These are phyloP conservation scores for Pachyrhynchus sulphureomaculatus DNA, from an alignment of 1,140 invertebrate genomes.

Conservation along the genomic window DNA sequence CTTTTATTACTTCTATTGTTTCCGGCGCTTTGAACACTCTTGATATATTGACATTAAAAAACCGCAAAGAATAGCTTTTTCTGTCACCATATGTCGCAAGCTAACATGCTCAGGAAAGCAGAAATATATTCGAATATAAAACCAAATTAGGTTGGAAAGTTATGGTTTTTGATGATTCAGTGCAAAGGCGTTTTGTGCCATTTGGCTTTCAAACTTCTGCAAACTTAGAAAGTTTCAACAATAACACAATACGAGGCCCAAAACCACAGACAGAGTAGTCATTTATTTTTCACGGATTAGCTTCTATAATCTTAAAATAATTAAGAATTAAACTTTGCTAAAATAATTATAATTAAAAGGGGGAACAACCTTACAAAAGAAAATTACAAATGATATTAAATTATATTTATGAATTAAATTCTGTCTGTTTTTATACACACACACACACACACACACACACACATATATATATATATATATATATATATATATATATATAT, in stretches of 20 bases:
- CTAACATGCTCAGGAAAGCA: slow-evolving; percentile 20
- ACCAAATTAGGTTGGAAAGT: slow-evolving; percentile 29
- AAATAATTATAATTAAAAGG: no score
- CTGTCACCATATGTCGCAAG: slow-evolving; percentile 21
- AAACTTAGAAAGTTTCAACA: slow-evolving; percentile 24
- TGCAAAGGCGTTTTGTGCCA: slow-evolving; percentile 22
- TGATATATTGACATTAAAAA: slow-evolving; percentile 17
- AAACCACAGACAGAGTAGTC: slow-evolving; percentile 3
- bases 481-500: no score
- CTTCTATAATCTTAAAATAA: slow-evolving; percentile 10
- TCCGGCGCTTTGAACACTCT: background rate
- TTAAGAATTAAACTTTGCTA: slow-evolving; percentile 16
- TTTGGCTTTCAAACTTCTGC: slow-evolving; percentile 21
- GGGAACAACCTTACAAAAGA: no score
- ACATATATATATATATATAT: no score
- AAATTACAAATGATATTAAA: no score
- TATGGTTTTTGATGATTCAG: slow-evolving; percentile 30
- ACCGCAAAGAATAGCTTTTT: slow-evolving; percentile 16
- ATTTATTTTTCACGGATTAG: slow-evolving; percentile 12
- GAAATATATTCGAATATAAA: slow-evolving; percentile 27
- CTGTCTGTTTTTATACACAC: no score
- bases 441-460: no score
- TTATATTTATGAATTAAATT: no score
- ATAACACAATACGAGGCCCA: slow-evolving; percentile 19
- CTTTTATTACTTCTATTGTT: slow-evolving; percentile 1